These are phyloP conservation scores for Ecliptopera silaceata DNA, from an alignment of 2,888 invertebrate genomes.

Conservation along the genomic window DNA sequence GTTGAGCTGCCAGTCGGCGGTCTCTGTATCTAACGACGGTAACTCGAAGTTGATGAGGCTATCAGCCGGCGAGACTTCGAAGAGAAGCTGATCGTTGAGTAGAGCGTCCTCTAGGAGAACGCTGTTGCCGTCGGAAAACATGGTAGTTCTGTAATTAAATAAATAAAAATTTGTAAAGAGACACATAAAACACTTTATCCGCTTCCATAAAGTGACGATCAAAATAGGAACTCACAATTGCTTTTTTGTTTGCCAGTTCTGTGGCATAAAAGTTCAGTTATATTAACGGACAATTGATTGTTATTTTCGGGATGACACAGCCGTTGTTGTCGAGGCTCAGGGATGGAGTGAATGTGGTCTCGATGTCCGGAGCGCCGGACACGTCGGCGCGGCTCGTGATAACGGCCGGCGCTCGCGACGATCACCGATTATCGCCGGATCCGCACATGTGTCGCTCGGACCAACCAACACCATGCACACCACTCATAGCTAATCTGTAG, in stretches of 20 bases:
- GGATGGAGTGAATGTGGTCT: slow-evolving; percentile 60
- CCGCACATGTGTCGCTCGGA: slow-evolving; percentile 43
- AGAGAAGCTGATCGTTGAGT: slow-evolving; percentile 67
- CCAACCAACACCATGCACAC: slow-evolving; percentile 29
- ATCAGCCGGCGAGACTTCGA: slow-evolving; percentile 73
- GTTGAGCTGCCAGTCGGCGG: slow-evolving; percentile 64
- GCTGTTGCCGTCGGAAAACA: slow-evolving; percentile 65
- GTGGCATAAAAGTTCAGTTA: slow-evolving; percentile 34
- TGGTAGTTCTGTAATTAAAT: slow-evolving; percentile 51
- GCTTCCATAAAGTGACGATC: slow-evolving; percentile 9
- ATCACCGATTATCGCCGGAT: slow-evolving; percentile 73
- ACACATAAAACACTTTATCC: slow-evolving; percentile 6
- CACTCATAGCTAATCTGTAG: slow-evolving; percentile 22
- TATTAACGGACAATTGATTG: slow-evolving; percentile 36
- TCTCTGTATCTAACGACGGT: slow-evolving; percentile 58
- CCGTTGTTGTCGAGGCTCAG: slow-evolving; percentile 61
- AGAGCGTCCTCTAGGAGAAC: slow-evolving; percentile 63
- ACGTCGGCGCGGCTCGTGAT: slow-evolving; percentile 65
- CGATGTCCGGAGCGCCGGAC: slow-evolving; percentile 61
- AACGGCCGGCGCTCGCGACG: slow-evolving; percentile 50
- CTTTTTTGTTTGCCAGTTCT: slow-evolving; percentile 35
- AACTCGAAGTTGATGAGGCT: slow-evolving; percentile 76
- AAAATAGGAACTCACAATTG: slow-evolving; percentile 29
- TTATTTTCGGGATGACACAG: slow-evolving; percentile 54
- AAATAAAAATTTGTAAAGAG: slow-evolving; percentile 3